phyloP scores from a whole-genome alignment of 2,113 vertebrate genomes.

The Struthio camelus region DNA sequence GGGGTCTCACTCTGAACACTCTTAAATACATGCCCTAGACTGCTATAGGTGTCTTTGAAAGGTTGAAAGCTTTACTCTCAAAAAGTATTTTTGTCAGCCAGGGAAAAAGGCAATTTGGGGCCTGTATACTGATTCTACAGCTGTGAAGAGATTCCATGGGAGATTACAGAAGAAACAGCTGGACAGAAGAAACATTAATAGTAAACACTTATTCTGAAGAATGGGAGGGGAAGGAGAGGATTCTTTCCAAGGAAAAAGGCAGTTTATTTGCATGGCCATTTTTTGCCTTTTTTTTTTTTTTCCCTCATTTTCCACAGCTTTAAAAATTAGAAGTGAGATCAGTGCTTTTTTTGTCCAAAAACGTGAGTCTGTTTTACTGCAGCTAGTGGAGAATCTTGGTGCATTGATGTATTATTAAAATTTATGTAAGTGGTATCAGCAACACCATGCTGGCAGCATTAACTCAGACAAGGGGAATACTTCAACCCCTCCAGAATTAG shows the following conservation, averaged over 20 bases:
- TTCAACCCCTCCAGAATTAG: neutral
- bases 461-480: neutral
- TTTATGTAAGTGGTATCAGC: constrained; percentile 8
- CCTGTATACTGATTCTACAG: neutral
- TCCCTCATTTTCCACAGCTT: neutral
- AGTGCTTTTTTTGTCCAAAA: constrained; percentile 11
- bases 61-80: constrained; percentile 7
- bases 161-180: constrained; percentile 37
- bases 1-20: neutral
- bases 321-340: neutral
- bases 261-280: neutral
- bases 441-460: neutral
- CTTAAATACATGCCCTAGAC: neutral
- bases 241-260: neutral
- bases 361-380: neutral
- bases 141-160: constrained; percentile 16
- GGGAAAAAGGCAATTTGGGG: constrained; percentile 23
- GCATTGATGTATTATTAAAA: neutral
- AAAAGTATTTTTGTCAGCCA: constrained; percentile 8
- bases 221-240: neutral
- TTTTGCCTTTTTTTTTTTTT: neutral
- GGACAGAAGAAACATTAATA: constrained; percentile 12
- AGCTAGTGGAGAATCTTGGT: neutral
- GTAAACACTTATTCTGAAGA: neutral
- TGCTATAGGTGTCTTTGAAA: constrained; percentile 19